These are phyloP conservation scores for Melieria crassipennis DNA, from an alignment of 2,888 invertebrate genomes.

Conservation along the genomic window DNA sequence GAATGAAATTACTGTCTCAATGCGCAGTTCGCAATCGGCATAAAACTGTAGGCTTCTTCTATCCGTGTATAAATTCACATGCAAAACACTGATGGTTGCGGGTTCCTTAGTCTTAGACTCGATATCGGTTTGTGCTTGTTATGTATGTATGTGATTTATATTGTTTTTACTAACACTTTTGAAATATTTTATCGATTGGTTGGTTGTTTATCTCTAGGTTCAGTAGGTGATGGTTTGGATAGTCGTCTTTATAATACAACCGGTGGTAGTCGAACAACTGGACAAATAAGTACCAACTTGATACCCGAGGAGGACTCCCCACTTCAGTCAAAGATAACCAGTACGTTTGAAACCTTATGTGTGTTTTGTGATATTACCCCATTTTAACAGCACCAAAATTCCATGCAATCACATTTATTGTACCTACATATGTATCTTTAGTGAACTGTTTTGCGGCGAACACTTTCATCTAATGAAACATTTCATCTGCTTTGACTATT, in stretches of 20 bases:
- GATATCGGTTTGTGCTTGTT: neutral
- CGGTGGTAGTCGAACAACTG: slow-evolving; percentile 66
- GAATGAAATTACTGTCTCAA: neutral
- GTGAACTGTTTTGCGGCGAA: too few relatives aligned
- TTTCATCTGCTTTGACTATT: too few relatives aligned
- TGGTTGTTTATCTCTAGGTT: slow-evolving; percentile 47
- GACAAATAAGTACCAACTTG: slow-evolving; percentile 69
- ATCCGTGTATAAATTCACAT: neutral
- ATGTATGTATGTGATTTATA: neutral
- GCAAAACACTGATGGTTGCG: neutral
- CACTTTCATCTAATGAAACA: too few relatives aligned
- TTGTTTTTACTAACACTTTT: slow-evolving; percentile 8
- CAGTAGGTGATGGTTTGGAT: slow-evolving; percentile 57
- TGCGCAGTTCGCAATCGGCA: neutral
- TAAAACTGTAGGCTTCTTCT: too few relatives aligned
- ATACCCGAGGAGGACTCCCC: slow-evolving; percentile 78
- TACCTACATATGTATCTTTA: too few relatives aligned
- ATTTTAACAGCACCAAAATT: too few relatives aligned
- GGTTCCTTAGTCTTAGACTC: neutral
- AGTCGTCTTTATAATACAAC: slow-evolving; percentile 49
- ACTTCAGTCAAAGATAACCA: slow-evolving; percentile 83
- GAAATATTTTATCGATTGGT: neutral
- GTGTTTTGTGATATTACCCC: neutral
- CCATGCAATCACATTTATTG: too few relatives aligned
- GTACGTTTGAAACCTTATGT: slow-evolving; percentile 71